These are phyloP conservation scores for Choloepus didactylus DNA, from an alignment of 2,797 vertebrate species.

Conservation along the genomic window DNA sequence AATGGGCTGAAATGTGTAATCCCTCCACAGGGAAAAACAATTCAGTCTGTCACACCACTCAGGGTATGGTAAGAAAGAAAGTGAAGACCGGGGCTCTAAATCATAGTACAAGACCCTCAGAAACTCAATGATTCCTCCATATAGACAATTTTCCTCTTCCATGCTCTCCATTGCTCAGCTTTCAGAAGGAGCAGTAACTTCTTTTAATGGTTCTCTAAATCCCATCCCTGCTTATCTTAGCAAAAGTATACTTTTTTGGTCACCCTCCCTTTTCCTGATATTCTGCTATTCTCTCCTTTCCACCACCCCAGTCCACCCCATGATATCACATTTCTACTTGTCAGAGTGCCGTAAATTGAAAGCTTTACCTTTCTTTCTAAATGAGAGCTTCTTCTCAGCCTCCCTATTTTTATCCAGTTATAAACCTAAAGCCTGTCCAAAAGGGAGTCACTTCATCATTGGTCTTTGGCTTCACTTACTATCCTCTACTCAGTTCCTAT, in stretches of 20 bases:
- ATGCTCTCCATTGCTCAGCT: not conserved
- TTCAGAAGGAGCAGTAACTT: not conserved
- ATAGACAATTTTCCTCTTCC: not conserved
- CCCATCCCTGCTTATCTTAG: conserved; percentile 12
- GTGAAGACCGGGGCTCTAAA: not conserved
- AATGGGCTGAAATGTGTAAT: not conserved
- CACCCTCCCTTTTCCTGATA: not conserved
- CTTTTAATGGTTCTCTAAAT: not conserved
- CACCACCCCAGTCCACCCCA: not conserved
- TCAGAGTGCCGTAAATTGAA: conserved; percentile 25
- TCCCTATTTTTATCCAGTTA: conserved; percentile 17
- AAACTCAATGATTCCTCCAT: not conserved
- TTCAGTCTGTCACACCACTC: not conserved
- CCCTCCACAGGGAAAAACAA: not conserved
- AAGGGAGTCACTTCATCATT: not conserved
- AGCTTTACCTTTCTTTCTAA: not conserved
- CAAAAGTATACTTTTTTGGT: not conserved
- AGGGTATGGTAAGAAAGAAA: not conserved
- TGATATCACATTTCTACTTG: not conserved
- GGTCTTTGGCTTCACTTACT: not conserved
- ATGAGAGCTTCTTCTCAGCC: not conserved
- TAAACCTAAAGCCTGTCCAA: not conserved
- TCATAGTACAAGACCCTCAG: not conserved
- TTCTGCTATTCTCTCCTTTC: too few relatives aligned
- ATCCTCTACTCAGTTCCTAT: not conserved